Base-by-base conservation (phyloP, 2,113 vertebrate genomes). In the Rana temporaria region DNA sequence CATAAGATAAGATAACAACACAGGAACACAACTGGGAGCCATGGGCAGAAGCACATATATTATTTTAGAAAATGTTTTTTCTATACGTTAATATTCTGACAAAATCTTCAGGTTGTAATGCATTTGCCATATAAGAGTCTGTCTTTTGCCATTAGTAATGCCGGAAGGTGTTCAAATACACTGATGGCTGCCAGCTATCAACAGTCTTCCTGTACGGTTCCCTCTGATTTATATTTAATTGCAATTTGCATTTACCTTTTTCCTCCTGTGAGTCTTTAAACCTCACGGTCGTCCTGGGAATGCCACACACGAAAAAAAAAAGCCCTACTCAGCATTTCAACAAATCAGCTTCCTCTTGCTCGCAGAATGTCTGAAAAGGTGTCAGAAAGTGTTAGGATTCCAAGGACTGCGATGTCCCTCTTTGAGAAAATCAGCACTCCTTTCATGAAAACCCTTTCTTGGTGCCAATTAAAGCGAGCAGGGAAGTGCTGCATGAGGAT, bases 341-440 rank as follows among this genome's bases (percentile, higher is more conserved):
- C 70, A 73, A 73, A 57, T 73, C 70, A 32, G 70, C 19, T 22
- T 73, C 70, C 17, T 30, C 18, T 73, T 26, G 30, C 52, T 26
- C 26, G 70, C 52, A 53, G 32, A 73, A 57, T 24, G 19, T 53
- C 55, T 73, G 2, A 53, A 57, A 73, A 56, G 69, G 52, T 71
- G 69, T 71, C 69, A 56, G 69, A 74, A 74, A 38, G 17, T 60
- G 55, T 74, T 59, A 59, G 71, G 53, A 60, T 59, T 60, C 71
- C 55, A n/a, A 18, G n/a, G 11, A 38, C 56, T 0, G 55, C 26
- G 30, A 60, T 20, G 30, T 74, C 18, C 19, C 71, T n/a, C 69
- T 59, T 24, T 38, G 17, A 60, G 30, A 20, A 55, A 59, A 74
- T 74, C 71, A 60, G 71, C 71, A 34, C 26, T 59, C 55, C 8